Percentiles rank a stretch among this genome's conserved stretches.
Conservation (phyloP, 2,113 vertebrate genomes). For the Hydrochoerus hydrochaeris region DNA sequence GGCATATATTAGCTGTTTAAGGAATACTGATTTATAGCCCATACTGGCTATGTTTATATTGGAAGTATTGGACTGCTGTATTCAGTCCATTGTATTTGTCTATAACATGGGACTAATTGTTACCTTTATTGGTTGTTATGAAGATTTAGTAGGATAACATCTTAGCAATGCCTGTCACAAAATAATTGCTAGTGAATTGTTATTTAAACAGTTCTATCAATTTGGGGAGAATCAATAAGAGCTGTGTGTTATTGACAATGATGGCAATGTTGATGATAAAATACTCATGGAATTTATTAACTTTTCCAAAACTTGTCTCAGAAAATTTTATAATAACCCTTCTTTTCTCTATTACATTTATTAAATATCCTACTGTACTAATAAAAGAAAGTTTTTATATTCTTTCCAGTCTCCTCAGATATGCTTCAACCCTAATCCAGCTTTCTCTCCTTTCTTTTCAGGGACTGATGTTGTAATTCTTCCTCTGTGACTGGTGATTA, state of each 20-base stretch:
- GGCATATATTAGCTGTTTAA: not conserved
- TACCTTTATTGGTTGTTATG: not conserved
- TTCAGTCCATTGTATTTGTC: not conserved
- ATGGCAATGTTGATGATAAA: not conserved
- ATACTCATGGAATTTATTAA: not conserved
- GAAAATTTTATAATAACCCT: not conserved
- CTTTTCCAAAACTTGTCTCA: not conserved
- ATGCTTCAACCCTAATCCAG: not conserved
- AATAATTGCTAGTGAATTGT: not conserved
- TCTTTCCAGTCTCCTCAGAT: not conserved
- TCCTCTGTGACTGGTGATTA: conserved; percentile 62
- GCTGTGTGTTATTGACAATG: not conserved
- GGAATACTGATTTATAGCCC: not conserved
- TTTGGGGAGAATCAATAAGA: not conserved
- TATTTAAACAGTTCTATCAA: not conserved
- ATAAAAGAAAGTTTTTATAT: not conserved
- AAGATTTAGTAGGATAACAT: not conserved
- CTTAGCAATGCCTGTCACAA: not conserved
- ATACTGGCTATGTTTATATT: not conserved
- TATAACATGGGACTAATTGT: not conserved
- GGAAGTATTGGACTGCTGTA: not conserved
- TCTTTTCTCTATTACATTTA: not conserved
- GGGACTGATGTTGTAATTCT: not conserved
- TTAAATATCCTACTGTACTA: not conserved
- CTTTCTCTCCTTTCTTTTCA: not conserved